phyloP scores from a whole-genome alignment of 2,113 vertebrate species.

The Trinectes maculatus region DNA sequence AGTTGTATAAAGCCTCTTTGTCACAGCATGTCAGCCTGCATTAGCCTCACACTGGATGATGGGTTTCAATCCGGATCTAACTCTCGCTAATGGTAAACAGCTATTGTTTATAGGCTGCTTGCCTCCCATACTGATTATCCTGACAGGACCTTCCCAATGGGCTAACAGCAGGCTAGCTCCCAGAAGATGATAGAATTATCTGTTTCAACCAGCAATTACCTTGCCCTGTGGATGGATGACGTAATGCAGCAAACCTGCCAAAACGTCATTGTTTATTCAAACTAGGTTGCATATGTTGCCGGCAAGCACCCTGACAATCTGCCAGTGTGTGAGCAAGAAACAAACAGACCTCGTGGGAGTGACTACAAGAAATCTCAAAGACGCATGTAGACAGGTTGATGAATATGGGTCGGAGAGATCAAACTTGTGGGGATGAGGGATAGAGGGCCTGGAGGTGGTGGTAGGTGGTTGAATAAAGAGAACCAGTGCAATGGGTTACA shows the following conservation, averaged over 20 bases:
- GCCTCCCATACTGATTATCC: slow-evolving; percentile 52
- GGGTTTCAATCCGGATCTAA: slow-evolving; percentile 51
- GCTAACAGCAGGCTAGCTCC: slow-evolving; percentile 39
- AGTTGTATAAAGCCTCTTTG: slow-evolving; percentile 66
- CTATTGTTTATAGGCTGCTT: slow-evolving; percentile 45
- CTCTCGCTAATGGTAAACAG: slow-evolving; percentile 53
- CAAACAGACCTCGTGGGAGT: slow-evolving; percentile 35
- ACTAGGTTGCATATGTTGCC: slow-evolving; percentile 39
- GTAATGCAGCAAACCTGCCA: slow-evolving; percentile 25
- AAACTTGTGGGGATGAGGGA: slow-evolving; percentile 12
- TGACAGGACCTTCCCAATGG: slow-evolving; percentile 55
- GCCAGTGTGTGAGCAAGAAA: slow-evolving; percentile 41
- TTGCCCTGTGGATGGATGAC: slow-evolving; percentile 39
- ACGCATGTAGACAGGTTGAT: slow-evolving; percentile 14
- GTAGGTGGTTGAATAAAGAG: not conserved
- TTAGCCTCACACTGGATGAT: slow-evolving; percentile 52
- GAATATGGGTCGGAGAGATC: slow-evolving; percentile 31
- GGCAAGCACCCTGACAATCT: slow-evolving; percentile 48
- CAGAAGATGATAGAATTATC: slow-evolving; percentile 66
- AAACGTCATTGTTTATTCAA: slow-evolving; percentile 46
- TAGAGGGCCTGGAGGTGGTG: not conserved
- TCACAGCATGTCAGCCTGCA: slow-evolving; percentile 57
- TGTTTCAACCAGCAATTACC: slow-evolving; percentile 64
- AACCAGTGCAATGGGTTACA: not conserved
- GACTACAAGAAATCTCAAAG: slow-evolving; percentile 2